Base-by-base conservation (phyloP, 2,888 invertebrate species). In the Spilosoma lubricipeda region DNA sequence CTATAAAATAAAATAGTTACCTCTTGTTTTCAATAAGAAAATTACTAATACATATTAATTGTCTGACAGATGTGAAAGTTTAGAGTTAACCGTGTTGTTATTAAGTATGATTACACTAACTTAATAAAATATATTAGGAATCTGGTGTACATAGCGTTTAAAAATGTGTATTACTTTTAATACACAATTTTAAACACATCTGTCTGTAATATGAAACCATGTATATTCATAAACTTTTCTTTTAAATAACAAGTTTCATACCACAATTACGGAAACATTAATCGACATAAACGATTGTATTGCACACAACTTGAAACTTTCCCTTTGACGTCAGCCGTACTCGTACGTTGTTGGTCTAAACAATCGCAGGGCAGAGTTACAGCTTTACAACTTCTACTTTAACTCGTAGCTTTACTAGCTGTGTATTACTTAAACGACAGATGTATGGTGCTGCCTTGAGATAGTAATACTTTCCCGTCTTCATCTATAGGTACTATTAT, bases 231-330 rank as follows among this genome's bases (percentile, higher is more conserved):
- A 69, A 73, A 70, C 39, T 52, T 69, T 69, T 52, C 39, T 45
- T 67, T 45, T 42, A 67, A 72, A 67, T 70, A 71, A 72, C 48
- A 72, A 36, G 67, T 83, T 86, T 82, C 76, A 67, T 75, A 80
- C 82, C 81, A 77, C 83, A 86, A 88, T 88, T 85, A 83, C 83
- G 81, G 56, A 74, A 77, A 84, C 82, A 85, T 87, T 89, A 84
- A 90, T 87, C 82, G 86, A 80, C 88, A 91, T 87, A 91, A 91
- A 90, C 87, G 87, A 83, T 90, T 88, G 88, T 90, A 90, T 91
- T 85, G 87, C 87, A 77, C 89, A 89, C 90, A 89, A 86, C 88
- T 92, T 88, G 82, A 88, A 94, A 94, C 89, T 94, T 94, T 91
- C 84, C 87, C 92, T 94, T 94, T 93, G 93, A 91, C 88, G 87